Conservation (phyloP, 2,888 invertebrate genomes). For the Dynastes maya region DNA sequence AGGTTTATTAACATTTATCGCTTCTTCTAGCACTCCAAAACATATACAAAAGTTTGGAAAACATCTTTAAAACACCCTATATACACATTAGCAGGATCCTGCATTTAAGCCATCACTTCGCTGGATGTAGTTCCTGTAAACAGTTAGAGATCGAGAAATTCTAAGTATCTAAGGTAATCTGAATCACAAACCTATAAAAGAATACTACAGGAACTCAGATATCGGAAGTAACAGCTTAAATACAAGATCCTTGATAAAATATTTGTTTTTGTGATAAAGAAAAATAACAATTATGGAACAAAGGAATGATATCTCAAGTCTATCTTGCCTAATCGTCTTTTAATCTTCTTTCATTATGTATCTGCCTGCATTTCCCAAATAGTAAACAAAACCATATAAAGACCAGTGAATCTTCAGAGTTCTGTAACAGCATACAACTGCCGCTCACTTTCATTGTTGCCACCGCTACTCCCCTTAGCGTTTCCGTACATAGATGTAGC, state of each 20-base stretch:
- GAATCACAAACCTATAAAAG: background rate
- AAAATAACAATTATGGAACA: background rate
- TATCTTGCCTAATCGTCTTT: slow-evolving; percentile 17
- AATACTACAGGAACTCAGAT: background rate
- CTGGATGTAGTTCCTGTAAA: too few relatives aligned
- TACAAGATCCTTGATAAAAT: background rate
- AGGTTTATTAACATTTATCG: too few relatives aligned
- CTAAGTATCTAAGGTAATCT: background rate
- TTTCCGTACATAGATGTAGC: slow-evolving; percentile 61
- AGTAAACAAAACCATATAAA: slow-evolving; percentile 45
- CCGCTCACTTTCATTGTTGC: slow-evolving; percentile 70
- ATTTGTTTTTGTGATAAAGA: background rate
- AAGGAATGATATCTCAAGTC: slow-evolving; percentile 47
- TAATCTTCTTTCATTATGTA: slow-evolving; percentile 6
- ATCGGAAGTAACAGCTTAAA: too few relatives aligned
- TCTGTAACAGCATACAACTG: slow-evolving; percentile 83
- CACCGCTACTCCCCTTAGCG: slow-evolving; percentile 1
- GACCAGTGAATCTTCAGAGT: slow-evolving; percentile 70
- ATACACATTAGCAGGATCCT: too few relatives aligned
- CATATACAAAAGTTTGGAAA: too few relatives aligned
- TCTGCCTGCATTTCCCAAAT: slow-evolving; percentile 70
- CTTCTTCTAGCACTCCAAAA: too few relatives aligned
- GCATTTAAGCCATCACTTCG: too few relatives aligned
- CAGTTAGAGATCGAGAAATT: background rate
- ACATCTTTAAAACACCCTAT: too few relatives aligned